phyloP scores from a whole-genome alignment of 2,888 invertebrate genomes.

The Microctonus brassicae region DNA sequence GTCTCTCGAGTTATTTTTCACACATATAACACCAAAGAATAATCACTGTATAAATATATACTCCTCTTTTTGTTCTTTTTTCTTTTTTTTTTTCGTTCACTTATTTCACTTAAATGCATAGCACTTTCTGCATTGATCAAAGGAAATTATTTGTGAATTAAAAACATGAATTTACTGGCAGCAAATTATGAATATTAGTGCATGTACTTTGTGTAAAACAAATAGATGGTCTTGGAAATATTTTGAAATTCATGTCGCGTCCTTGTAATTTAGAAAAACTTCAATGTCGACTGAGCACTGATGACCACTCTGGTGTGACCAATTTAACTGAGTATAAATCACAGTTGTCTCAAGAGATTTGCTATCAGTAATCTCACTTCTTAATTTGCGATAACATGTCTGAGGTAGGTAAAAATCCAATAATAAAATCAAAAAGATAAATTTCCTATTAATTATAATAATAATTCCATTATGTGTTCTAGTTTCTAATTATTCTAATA shows the following conservation, averaged over 20 bases:
- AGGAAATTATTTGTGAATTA: neutral
- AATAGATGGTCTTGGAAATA: neutral
- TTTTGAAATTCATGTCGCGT: slow-evolving; percentile 24
- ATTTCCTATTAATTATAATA: neutral
- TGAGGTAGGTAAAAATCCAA: slow-evolving; percentile 31
- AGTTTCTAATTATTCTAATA: slow-evolving; percentile 44
- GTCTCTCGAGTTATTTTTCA: slow-evolving; percentile 2
- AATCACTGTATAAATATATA: neutral
- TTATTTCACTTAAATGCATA: neutral
- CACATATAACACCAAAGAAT: neutral
- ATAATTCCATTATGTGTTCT: neutral
- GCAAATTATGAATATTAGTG: too few species aligned
- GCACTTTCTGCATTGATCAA: slow-evolving; percentile 7
- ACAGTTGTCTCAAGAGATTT: slow-evolving; percentile 31
- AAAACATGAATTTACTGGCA: neutral
- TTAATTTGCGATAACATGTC: slow-evolving; percentile 37
- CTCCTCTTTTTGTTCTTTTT: neutral
- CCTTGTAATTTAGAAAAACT: slow-evolving; percentile 45
- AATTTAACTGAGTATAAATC: slow-evolving; percentile 26
- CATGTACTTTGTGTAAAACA: too few species aligned
- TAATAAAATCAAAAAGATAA: neutral
- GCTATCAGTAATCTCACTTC: slow-evolving; percentile 5
- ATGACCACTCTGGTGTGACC: slow-evolving; percentile 36
- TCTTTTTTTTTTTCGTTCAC: neutral
- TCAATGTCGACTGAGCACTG: slow-evolving; percentile 38